phyloP scores from a whole-genome alignment of 92 coral and sea anemone species.

The Epizoanthus rinbou region DNA sequence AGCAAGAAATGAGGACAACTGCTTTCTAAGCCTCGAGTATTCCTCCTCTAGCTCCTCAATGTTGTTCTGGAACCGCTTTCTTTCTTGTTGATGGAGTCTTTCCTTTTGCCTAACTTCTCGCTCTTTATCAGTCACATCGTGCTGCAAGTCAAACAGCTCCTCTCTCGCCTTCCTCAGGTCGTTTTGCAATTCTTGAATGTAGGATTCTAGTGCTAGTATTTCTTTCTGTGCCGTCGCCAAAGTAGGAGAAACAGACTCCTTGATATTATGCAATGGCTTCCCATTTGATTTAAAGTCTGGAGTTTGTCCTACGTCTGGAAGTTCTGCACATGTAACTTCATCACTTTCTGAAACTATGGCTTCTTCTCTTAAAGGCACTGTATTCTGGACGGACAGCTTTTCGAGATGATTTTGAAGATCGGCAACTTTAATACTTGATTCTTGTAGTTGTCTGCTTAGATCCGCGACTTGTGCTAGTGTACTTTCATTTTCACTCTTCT shows the following conservation, averaged over 20 bases:
- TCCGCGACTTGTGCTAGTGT: constrained; percentile 43
- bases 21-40: constrained; percentile 57
- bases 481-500: constrained; percentile 55
- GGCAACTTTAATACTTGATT: constrained; percentile 22
- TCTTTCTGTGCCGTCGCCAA: constrained; percentile 73
- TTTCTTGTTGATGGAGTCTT: constrained; percentile 65
- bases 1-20: constrained; percentile 48
- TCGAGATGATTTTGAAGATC: constrained; percentile 13
- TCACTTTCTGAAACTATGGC: constrained; percentile 49
- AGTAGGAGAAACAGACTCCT: constrained; percentile 46
- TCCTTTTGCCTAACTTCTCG: constrained; percentile 60
- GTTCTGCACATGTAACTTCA: constrained; percentile 52
- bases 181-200: constrained; percentile 64
- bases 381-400: neutral
- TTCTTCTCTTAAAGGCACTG: constrained; percentile 6
- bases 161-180: constrained; percentile 65
- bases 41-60: constrained; percentile 63
- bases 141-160: constrained; percentile 63
- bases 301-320: constrained; percentile 48
- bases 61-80: constrained; percentile 53
- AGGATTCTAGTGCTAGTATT: constrained; percentile 66
- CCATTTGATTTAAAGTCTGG: neutral
- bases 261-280: neutral
- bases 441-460: constrained; percentile 55
- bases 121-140: constrained; percentile 66